Base-by-base conservation (phyloP, 2,113 vertebrate genomes). In the Tetraodon nigroviridis region DNA sequence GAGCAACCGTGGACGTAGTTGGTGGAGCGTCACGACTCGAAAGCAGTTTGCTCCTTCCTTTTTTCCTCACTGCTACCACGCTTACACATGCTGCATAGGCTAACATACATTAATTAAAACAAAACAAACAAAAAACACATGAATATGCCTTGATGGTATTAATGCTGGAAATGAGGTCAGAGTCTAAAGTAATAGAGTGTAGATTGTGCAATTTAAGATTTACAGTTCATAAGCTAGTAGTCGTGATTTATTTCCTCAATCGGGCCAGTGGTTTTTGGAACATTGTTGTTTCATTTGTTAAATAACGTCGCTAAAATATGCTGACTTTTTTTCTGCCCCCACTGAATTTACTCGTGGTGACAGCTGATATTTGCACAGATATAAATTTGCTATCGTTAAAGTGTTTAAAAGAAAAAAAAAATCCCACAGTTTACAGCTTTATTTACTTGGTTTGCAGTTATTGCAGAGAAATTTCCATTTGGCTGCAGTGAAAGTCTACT, bases 251-350 rank as follows among this genome's bases (percentile, higher is more conserved):
- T 83, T 57, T 22, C 74, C 53, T 74, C 59, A 73, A 59, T 73
- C 51, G 58, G 14, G 53, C 50, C 52, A 24, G 51, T 55, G 63
- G 73, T 75, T 58, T 2, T 10, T 61, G 45, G 72, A 61, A 53
- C 76, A 69, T 63, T 7, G 50, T 73, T 67, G 75, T 56, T 79
- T 79, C 70, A 77, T 81, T 76, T 82, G 80, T 81, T 75, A 83
- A 85, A 87, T 84, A 84, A 76, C 75, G 51, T 58, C n/a, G 22
- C 67, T 78, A 59, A 75, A 73, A 83, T 78, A 67, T 58, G 64
- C 70, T 75, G 46, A 71, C 82, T 78, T 77, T 72, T 65, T 52
- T 54, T 18, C 49, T 64, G 59, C 51, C 55, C 68, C 56, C 59
- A 10, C 54, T 64, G 65, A 64, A 62, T 65, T 75, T 52, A 82